Base-by-base conservation (phyloP, 2,797 vertebrate species). In the Diglossa cyanea region DNA sequence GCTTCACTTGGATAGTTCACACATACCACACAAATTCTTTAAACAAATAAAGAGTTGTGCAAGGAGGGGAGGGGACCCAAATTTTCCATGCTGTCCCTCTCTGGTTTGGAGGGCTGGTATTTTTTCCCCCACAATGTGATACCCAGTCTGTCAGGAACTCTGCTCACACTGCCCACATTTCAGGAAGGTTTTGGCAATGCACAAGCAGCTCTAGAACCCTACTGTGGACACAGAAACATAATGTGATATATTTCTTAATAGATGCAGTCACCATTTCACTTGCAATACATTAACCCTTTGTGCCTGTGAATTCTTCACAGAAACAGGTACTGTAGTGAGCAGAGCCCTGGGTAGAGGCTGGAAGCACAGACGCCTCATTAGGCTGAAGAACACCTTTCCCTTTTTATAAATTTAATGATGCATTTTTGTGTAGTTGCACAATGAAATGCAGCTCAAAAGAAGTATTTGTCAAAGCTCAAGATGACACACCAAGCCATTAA, bases 21-120 rank as follows among this genome's bases (percentile, higher is more conserved):
- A 85, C 40, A 86, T 92, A 93, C 71, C 90, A 71, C 68, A 78
- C 58, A 88, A 91, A 93, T 93, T 65, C 51, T 63, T 94, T 93
- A 93, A 92, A 86, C n/a, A 96, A 93, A 78, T 85, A 95, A 96
- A 95, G 62, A 82, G 45, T 47, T 57, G 14, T 4, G 17, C 11
- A 2, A 30, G 30, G 11, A 24, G 13, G 2, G 17, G 55, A 72
- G 85, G 72, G 80, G 53, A 35, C 21, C 10, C 42, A 44, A 4
- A 21, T 78, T 91, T 95, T 93, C 79, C 83, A 33, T 39, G 17
- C 54, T 75, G 18, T 76, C 57, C n/a, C 54, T 61, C n/a, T 55
- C 50, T 78, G 35, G 5, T 63, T 62, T 63, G n/a, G 68, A 67
- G 35, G 21, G 37, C 18, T 94, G 79, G 5, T 8, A 58, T 30